Base-by-base conservation (phyloP, 2,113 vertebrate species). In the Gallinago paraguaiae region DNA sequence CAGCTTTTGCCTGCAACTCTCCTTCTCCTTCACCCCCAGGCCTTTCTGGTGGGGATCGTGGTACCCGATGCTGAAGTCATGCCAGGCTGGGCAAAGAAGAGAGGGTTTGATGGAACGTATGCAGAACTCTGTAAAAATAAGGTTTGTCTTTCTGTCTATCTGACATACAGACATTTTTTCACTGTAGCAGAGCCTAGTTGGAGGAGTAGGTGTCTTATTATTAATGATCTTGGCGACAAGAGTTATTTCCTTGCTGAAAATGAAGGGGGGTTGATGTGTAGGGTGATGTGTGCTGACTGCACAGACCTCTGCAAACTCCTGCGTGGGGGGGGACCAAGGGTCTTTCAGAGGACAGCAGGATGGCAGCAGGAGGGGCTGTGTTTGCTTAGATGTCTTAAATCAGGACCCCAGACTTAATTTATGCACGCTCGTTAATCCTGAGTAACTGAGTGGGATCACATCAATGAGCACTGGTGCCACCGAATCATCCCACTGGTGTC, bases 31-130 rank as follows among this genome's bases (percentile, higher is more conserved):
- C 80, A 9, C 41, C 59, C 31, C 12, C 97, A 99, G 99, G 99
- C 99, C 48, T 99, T 98, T 96, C 96, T 99, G 97, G 99, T 99
- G 92, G 99, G 99, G 70, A 99, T 99, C 65, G 98, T 99, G 56
- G 99, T 99, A 84, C 99, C 99, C 0, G 99, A 99, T 94, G 96
- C 98, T 0, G 99, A 99, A 94, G 98, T 99, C 37, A 98, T 99
- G 98, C 99, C 99, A 59, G 96, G 95, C 25, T 99, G 99, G 99
- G 99, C 99, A 75, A 98, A 98, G 97, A 99, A 99, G 94, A 99
- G 96, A 96, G 99, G 99, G 17, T 98, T 99, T 87, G 96, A 98
- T 30, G 99, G 99, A 65, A 97, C 97, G 2, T 99, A 98, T 39
- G 90, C 88, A 83, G 99, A 99, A 41, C 98, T 99, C 77, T 99